These are phyloP conservation scores for Pilophorus perplexus DNA, from an alignment of 2,888 invertebrate genomes.

Conservation along the genomic window DNA sequence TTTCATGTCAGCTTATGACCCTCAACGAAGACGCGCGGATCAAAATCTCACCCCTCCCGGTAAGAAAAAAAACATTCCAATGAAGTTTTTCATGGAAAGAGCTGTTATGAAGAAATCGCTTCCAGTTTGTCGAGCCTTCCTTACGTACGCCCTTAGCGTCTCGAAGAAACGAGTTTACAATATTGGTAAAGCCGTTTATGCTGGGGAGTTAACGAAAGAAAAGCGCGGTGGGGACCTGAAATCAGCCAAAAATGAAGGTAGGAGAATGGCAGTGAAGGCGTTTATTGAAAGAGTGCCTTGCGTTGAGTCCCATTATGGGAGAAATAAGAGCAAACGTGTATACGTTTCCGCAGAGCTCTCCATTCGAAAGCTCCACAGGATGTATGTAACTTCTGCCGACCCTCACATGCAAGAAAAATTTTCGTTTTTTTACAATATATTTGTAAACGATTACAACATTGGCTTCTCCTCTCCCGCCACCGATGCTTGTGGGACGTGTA, in stretches of 20 bases:
- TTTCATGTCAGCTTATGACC: no score
- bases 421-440: background rate
- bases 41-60: background rate
- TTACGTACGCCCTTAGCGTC: no score
- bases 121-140: no score
- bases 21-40: background rate
- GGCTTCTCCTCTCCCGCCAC: slow-evolving; percentile 3
- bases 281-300: background rate
- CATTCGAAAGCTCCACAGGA: background rate
- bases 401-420: background rate
- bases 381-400: background rate
- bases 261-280: background rate
- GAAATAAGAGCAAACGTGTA: background rate
- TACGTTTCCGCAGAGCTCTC: background rate
- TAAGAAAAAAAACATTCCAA: background rate
- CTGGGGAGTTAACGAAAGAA: background rate
- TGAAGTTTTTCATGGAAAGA: slow-evolving; percentile 1
- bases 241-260: background rate
- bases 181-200: background rate
- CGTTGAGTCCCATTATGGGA: slow-evolving; percentile 4
- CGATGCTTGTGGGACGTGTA: slow-evolving; percentile 3
- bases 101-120: no score
- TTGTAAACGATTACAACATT: background rate
- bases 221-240: background rate
- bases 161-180: background rate